phyloP scores from a whole-genome alignment of 2,888 invertebrate genomes.

The Apotomis capreana region DNA sequence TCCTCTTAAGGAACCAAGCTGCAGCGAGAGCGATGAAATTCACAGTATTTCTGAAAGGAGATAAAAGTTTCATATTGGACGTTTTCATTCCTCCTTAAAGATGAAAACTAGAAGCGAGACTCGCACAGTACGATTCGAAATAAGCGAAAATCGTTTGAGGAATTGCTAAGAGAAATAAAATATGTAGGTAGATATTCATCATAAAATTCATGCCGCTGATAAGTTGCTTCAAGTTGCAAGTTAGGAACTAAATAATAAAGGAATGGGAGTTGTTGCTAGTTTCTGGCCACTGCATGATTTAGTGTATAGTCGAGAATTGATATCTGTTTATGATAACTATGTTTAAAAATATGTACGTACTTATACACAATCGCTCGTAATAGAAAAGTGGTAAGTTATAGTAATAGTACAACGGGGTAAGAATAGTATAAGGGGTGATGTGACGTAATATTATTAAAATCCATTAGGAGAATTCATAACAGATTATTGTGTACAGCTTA shows the following conservation, averaged over 20 bases:
- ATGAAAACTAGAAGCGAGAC: conserved; percentile 18
- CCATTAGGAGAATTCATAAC: too few relatives aligned
- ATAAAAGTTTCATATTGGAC: conserved; percentile 35
- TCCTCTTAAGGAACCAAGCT: conserved; percentile 17
- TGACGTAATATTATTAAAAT: too few relatives aligned
- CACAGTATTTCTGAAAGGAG: conserved; percentile 27
- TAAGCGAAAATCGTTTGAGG: conserved; percentile 13
- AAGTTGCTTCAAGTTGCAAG: conserved; percentile 13
- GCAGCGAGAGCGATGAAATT: conserved; percentile 23
- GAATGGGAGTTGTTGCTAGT: conserved; percentile 20
- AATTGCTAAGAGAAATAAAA: conserved; percentile 12
- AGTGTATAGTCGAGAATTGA: not conserved
- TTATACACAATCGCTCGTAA: too few relatives aligned
- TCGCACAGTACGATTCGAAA: conserved; percentile 6
- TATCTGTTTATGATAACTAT: not conserved
- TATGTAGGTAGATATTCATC: conserved; percentile 17
- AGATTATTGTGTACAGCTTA: too few relatives aligned
- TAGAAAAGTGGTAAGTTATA: too few relatives aligned
- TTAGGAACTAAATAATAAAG: conserved; percentile 19
- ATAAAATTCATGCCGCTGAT: conserved; percentile 17
- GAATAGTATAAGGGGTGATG: too few relatives aligned
- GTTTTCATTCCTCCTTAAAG: conserved; percentile 26
- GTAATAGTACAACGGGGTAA: too few relatives aligned
- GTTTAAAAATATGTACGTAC: not conserved
- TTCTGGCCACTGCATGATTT: conserved; percentile 1